Percentiles rank a stretch among this genome's conserved stretches.
Evolutionary conservation across 2,113 vertebrate genomes (phyloP).

Genomic region (Catharus fuscescens): DNA sequence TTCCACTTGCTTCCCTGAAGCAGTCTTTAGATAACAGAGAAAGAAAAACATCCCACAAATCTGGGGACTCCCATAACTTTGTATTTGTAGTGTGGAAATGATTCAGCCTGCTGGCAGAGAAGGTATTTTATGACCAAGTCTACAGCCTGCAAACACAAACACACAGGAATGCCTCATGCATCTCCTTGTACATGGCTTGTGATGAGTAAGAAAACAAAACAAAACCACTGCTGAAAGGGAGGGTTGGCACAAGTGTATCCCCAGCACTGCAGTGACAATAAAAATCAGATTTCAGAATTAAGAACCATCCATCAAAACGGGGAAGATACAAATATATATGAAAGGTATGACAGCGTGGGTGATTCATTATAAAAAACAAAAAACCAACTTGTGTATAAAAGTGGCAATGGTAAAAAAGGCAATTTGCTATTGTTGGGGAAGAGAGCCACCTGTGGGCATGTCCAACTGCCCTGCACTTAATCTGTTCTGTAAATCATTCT

Average conservation of each 20-base stretch:
- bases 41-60: background rate
- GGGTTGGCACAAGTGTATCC: background rate
- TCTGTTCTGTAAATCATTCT: background rate
- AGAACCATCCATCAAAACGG: background rate
- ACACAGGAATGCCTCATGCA: accelerated
- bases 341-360: background rate
- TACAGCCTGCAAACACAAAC: background rate
- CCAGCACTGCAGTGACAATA: background rate
- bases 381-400: background rate
- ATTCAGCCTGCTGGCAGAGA: background rate
- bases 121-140: background rate
- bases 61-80: background rate
- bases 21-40: background rate
- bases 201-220: background rate
- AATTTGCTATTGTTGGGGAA: background rate
- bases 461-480: background rate
- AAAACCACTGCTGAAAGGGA: background rate
- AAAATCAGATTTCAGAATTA: background rate
- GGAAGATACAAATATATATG: background rate
- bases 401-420: background rate
- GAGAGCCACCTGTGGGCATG: background rate
- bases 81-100: background rate
- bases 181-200: background rate
- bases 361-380: background rate
- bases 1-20: background rate